Evolutionary conservation across 2,113 vertebrate species (phyloP).

Genomic region (Collichthys lucidus): DNA sequence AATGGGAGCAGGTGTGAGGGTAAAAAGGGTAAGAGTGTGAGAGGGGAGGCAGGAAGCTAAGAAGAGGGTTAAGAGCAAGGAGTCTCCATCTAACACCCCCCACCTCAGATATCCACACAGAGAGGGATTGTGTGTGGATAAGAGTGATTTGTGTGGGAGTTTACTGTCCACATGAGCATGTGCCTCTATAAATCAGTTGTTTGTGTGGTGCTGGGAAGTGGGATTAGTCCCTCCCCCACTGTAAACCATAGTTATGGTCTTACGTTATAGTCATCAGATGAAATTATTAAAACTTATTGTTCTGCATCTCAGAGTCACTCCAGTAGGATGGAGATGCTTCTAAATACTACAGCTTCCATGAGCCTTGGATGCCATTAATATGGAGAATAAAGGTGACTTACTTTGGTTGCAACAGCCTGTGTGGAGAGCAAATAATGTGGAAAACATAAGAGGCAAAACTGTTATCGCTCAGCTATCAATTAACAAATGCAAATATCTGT

Average conservation of each 20-base stretch:
- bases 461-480: too few species aligned
- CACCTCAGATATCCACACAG: background rate
- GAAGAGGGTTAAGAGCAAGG: conserved; percentile 47
- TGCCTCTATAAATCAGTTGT: background rate
- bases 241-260: background rate
- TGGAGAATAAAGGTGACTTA: background rate
- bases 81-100: conserved; percentile 23
- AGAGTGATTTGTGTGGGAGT: conserved; percentile 4
- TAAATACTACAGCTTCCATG: background rate
- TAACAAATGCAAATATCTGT: too few species aligned
- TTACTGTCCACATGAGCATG: background rate
- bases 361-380: background rate
- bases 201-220: background rate
- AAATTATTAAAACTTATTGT: background rate
- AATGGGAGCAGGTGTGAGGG: conserved; percentile 68
- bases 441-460: too few species aligned
- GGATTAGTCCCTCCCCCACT: background rate
- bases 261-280: background rate
- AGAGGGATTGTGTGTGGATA: background rate
- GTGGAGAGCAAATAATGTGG: too few species aligned
- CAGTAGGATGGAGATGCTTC: background rate
- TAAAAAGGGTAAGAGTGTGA: conserved; percentile 48
- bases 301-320: background rate
- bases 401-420: too few species aligned
- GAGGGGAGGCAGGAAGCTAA: conserved; percentile 39